A percentile compares a stretch with the other conserved stretches of the same genome.
These are phyloP conservation scores for Augiades crinisus DNA, from an alignment of 2,888 invertebrate species.

Conservation along the genomic window DNA sequence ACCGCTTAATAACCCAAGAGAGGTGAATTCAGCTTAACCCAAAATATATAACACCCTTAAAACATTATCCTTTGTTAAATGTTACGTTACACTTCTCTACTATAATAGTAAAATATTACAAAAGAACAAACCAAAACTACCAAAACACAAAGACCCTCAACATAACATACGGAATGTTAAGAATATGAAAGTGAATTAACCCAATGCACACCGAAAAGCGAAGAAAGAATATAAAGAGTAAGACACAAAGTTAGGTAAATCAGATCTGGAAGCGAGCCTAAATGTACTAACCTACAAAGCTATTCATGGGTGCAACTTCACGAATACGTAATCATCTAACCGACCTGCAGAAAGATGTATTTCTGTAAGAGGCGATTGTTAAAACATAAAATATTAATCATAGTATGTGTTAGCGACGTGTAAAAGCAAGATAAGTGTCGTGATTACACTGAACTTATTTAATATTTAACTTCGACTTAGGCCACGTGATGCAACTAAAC, in stretches of 20 bases:
- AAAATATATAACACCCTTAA: no score
- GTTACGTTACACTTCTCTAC: no score
- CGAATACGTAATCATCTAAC: slow-evolving; percentile 71
- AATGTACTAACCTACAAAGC: slow-evolving; percentile 75
- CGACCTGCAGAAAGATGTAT: slow-evolving; percentile 70
- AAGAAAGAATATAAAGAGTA: slow-evolving; percentile 15
- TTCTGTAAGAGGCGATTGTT: slow-evolving; percentile 28
- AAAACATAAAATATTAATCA: slow-evolving; percentile 15
- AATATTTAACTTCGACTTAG: no score
- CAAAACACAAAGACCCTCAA: no score
- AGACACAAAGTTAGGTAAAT: slow-evolving; percentile 33
- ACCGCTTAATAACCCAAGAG: no score
- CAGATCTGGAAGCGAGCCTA: slow-evolving; percentile 56
- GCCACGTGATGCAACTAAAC: neutral
- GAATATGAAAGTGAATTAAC: neutral
- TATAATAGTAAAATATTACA: no score
- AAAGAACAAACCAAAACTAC: no score
- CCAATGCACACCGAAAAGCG: slow-evolving; percentile 1
- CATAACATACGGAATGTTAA: no score
- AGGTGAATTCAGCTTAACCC: no score
- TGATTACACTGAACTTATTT: neutral
- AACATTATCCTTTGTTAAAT: no score
- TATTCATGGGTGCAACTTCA: slow-evolving; percentile 72
- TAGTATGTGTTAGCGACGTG: slow-evolving; percentile 9
- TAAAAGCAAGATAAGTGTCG: neutral